These are phyloP conservation scores for Campoletis sonorensis DNA, from an alignment of 1,140 invertebrate genomes.

Conservation along the genomic window DNA sequence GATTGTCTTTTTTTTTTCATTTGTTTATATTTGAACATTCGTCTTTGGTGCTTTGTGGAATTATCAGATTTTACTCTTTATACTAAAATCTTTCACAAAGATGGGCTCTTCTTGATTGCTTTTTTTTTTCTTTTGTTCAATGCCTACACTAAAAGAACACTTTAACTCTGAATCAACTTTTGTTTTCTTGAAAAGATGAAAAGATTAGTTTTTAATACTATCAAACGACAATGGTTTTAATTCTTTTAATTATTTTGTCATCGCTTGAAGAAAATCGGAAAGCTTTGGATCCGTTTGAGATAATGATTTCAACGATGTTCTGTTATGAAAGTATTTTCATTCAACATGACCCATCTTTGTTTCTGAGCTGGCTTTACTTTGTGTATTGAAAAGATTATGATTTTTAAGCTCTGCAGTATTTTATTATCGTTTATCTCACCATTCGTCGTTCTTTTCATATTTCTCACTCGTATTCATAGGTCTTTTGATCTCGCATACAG, in stretches of 20 bases:
- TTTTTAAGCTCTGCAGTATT: conserved; percentile 32
- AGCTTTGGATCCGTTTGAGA: too few relatives aligned
- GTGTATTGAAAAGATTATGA: conserved; percentile 43
- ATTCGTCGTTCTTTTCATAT: conserved; percentile 6
- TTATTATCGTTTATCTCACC: not conserved
- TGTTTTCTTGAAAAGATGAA: too few relatives aligned
- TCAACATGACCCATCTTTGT: conserved; percentile 38
- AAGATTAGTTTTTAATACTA: too few relatives aligned
- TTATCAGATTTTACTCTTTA: too few relatives aligned
- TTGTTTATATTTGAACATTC: not conserved
- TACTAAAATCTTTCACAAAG: too few relatives aligned
- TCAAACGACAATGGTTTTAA: too few relatives aligned
- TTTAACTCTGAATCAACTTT: too few relatives aligned
- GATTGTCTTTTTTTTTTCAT: not conserved
- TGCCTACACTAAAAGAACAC: too few relatives aligned
- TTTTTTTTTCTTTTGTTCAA: not conserved
- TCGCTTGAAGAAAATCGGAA: too few relatives aligned
- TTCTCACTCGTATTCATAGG: conserved; percentile 50
- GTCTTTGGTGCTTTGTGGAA: too few relatives aligned
- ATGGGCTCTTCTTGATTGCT: not conserved
- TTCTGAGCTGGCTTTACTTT: conserved; percentile 29
- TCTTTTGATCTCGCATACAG: conserved; percentile 44
- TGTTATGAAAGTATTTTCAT: not conserved
- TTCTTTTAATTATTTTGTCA: too few relatives aligned
- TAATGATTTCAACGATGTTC: not conserved